Conservation (phyloP, 2,797 vertebrate genomes). For the Synanceia verrucosa region DNA sequence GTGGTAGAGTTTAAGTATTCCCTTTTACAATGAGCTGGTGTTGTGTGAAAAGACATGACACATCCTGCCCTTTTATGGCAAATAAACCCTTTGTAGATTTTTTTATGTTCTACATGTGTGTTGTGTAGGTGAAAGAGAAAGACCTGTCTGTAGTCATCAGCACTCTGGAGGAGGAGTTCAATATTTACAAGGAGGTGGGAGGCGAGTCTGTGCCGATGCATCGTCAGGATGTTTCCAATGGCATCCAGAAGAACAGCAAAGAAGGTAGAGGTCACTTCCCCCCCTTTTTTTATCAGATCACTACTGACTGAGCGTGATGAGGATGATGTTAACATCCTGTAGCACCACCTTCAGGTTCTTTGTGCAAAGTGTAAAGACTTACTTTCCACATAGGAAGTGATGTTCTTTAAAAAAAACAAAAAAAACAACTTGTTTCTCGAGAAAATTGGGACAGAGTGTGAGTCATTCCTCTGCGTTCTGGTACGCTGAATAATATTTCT, state of each 20-base stretch:
- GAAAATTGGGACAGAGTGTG: not conserved
- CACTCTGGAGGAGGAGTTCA: slow-evolving; percentile 91
- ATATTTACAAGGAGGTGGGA: slow-evolving; percentile 90
- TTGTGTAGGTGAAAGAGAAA: slow-evolving; percentile 89
- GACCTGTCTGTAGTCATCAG: slow-evolving; percentile 91
- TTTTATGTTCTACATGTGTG: slow-evolving; percentile 1
- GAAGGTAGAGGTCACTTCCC: slow-evolving; percentile 81
- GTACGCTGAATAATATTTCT: not conserved
- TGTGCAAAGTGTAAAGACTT: not conserved
- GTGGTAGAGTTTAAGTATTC: not conserved
- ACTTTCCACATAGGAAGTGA: not conserved
- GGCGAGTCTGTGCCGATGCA: slow-evolving; percentile 87
- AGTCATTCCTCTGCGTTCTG: not conserved
- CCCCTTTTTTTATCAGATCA: no score
- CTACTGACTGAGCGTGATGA: no score
- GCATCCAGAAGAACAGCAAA: slow-evolving; percentile 85
- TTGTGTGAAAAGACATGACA: not conserved
- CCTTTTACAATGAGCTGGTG: not conserved
- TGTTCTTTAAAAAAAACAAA: not conserved
- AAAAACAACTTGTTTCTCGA: not conserved
- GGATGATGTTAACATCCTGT: not conserved
- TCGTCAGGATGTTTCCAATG: slow-evolving; percentile 82
- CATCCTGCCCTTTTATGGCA: not conserved
- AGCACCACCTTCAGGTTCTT: slow-evolving; percentile 30
- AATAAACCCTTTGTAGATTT: not conserved